Evolutionary conservation across 2,888 invertebrate genomes (phyloP).

Genomic region (Notocelia uddmanniana): DNA sequence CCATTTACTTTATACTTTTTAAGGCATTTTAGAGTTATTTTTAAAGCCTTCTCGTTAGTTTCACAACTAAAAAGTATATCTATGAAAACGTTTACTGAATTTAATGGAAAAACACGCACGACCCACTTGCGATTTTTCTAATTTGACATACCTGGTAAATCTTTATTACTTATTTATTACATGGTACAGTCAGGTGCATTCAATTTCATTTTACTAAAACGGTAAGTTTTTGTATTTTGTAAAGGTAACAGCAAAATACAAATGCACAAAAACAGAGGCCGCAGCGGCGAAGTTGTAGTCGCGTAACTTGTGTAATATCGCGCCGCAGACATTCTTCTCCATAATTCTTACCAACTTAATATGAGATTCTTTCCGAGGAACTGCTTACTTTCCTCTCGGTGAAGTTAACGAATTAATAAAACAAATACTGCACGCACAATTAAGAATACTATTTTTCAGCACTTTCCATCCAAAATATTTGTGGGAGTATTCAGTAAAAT

Average conservation of each 20-base stretch:
- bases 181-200: neutral
- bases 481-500: no score
- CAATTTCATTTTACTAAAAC: neutral
- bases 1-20: neutral
- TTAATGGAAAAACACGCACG: neutral
- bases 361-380: conserved; percentile 35
- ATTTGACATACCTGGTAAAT: no score
- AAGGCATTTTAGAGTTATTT: neutral
- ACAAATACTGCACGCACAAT: neutral
- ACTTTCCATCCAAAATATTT: neutral
- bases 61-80: neutral
- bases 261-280: conserved; percentile 31
- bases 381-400: conserved; percentile 27
- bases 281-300: conserved; percentile 33
- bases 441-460: neutral
- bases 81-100: neutral
- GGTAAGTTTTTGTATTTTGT: neutral
- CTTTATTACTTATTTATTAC: no score
- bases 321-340: conserved; percentile 39
- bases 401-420: conserved; percentile 33
- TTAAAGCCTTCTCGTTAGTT: neutral
- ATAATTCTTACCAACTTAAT: conserved; percentile 45
- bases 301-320: conserved; percentile 43
- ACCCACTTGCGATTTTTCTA: no score
- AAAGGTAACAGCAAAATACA: conserved; percentile 15